Conservation (phyloP, 2,113 vertebrate genomes). For the Piaya cayana region DNA sequence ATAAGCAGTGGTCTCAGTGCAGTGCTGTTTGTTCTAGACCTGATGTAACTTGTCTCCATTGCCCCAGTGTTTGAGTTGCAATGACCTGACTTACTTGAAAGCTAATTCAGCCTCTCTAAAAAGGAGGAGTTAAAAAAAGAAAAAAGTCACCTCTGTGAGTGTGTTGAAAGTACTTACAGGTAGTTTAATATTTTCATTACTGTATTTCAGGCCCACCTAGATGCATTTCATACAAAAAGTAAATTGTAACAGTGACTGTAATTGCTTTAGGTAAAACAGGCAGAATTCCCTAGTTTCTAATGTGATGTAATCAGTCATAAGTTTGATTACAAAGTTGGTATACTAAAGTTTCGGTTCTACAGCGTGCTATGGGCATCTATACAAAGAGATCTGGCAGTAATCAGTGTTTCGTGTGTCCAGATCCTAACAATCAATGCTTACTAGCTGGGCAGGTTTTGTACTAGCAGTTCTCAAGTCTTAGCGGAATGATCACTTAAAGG, state of each 20-base stretch:
- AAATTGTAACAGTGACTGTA: neutral
- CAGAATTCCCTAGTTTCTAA: neutral
- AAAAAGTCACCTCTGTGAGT: neutral
- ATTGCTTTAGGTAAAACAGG: neutral
- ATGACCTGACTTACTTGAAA: neutral
- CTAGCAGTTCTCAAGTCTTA: neutral
- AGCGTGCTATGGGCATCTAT: neutral
- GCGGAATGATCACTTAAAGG: neutral
- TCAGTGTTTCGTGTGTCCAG: neutral
- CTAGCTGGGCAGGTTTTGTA: neutral
- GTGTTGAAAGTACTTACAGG: neutral
- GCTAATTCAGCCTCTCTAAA: neutral
- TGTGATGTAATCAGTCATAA: neutral
- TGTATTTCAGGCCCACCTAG: neutral
- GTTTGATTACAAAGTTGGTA: neutral
- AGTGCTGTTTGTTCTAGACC: neutral
- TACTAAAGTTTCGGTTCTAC: neutral
- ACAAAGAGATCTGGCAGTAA: neutral
- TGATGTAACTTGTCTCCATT: neutral
- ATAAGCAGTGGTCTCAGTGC: neutral
- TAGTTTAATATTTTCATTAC: neutral
- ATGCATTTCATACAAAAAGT: neutral
- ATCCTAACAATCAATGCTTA: neutral
- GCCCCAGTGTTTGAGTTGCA: neutral
- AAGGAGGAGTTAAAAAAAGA: neutral